Percentiles rank a stretch among this genome's conserved stretches.
Conservation (phyloP, 2,888 invertebrate genomes). For the Spodoptera exigua region DNA sequence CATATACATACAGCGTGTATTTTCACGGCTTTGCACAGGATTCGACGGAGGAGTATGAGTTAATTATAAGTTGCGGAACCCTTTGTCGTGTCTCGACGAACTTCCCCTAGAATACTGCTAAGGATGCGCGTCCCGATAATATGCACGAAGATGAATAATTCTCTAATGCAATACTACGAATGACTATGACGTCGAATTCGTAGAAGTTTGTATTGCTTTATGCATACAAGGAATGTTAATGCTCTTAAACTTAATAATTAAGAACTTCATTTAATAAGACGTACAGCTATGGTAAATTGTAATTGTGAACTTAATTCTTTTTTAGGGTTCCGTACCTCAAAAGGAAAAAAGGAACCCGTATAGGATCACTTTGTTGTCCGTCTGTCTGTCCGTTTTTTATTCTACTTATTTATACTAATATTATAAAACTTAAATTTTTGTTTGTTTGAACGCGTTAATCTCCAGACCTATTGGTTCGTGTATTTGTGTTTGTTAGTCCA, state of each 20-base stretch:
- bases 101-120: slow-evolving; percentile 38
- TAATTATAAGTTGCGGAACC: slow-evolving; percentile 61
- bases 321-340: too few species aligned
- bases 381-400: too few species aligned
- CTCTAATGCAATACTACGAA: slow-evolving; percentile 7
- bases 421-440: too few species aligned
- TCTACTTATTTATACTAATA: too few species aligned
- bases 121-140: slow-evolving; percentile 31
- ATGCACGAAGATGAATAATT: slow-evolving; percentile 40
- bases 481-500: too few species aligned
- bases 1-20: slow-evolving; percentile 20
- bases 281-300: too few species aligned
- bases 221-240: neutral
- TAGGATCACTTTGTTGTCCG: too few species aligned
- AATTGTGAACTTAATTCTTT: too few species aligned
- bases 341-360: too few species aligned
- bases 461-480: too few species aligned
- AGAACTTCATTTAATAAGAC: neutral
- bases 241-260: neutral
- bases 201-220: neutral
- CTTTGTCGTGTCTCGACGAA: slow-evolving; percentile 31
- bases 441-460: too few species aligned
- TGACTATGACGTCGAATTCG: slow-evolving; percentile 1
- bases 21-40: slow-evolving; percentile 35
- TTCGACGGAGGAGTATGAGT: slow-evolving; percentile 37